A percentile compares a stretch with the other conserved stretches of the same genome.
Conservation (phyloP, 2,797 vertebrate species). For the Corythornis leucogaster region DNA sequence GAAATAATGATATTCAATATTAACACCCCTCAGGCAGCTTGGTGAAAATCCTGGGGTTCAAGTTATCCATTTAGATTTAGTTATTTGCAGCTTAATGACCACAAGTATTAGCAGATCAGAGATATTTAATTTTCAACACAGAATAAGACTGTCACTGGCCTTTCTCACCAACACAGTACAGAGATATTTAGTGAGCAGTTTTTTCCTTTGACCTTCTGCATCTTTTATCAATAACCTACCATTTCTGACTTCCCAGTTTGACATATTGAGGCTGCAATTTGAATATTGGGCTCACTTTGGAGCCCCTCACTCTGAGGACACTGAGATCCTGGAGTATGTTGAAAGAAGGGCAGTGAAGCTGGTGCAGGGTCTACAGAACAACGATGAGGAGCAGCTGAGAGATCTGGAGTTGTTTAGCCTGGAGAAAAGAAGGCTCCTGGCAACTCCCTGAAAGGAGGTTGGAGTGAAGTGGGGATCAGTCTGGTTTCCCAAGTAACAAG, state of each 20-base stretch:
- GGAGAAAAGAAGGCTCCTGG: not conserved
- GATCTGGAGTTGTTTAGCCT: not conserved
- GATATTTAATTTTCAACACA: constrained; percentile 41
- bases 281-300: not conserved
- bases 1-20: constrained; percentile 50
- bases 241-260: not conserved
- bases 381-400: not conserved
- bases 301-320: not conserved
- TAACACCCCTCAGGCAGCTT: constrained; percentile 1
- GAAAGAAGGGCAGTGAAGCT: not conserved
- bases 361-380: not conserved
- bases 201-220: not conserved
- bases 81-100: constrained; percentile 45
- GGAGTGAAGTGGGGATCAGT: not conserved
- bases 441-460: not conserved
- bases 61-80: constrained; percentile 41
- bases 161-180: not conserved
- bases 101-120: not conserved
- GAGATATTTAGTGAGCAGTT: not conserved
- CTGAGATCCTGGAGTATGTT: not conserved
- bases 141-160: not conserved
- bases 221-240: not conserved
- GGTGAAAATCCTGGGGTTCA: constrained; percentile 41
- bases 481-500: not conserved
- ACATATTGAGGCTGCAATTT: not conserved